Base-by-base conservation (phyloP, 1,140 invertebrate genomes). In the Heliconius hewitsoni region DNA sequence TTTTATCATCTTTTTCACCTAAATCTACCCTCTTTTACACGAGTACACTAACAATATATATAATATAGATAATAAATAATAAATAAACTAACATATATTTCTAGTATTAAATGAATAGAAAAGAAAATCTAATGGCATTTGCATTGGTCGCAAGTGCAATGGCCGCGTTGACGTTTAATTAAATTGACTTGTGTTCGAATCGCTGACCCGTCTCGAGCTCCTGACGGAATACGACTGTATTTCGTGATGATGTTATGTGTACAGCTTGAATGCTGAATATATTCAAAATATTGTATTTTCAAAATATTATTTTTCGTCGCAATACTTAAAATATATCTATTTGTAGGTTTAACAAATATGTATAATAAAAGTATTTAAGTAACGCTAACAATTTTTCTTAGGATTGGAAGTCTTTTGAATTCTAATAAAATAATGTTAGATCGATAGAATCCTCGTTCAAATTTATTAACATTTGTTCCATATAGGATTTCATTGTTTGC, bases 101-200 rank as follows among this genome's bases (percentile, higher is more conserved):
- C 39, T 39, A 1, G 71, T 50, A 73, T 19, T 18, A 42, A 73
- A 73, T 73, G 50, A 11, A 42, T 23, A 39, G 23, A 34, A 73
- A 23, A 73, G n/a, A 23, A n/a, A 73, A 73, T 27, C 23, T 37
- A 71, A 71, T 23, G 55, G 11, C 5, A 71, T 71, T 71, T 83
- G 80, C 84, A 83, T 87, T 87, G 81, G 83, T 78, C 71, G 78
- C 81, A 85, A 85, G 84, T 87, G 91, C 86, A 90, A 86, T 86
- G 87, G 81, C 86, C 87, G 83, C 82, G 84, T 79, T 89, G 90
- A 90, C 91, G 89, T 93, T 93, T 90, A 91, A 93, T 91, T 90
- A 88, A 91, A 90, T 88, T 89, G 89, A 91, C 83, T 88, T 83
- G 82, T 83, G 82, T 82, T 84, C 80, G 83, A 89, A 86, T 85